Percentiles rank a stretch among this genome's conserved stretches.
Evolutionary conservation across 2,888 invertebrate genomes (phyloP).

Genomic region (Mongoloraphidia duomilia): DNA sequence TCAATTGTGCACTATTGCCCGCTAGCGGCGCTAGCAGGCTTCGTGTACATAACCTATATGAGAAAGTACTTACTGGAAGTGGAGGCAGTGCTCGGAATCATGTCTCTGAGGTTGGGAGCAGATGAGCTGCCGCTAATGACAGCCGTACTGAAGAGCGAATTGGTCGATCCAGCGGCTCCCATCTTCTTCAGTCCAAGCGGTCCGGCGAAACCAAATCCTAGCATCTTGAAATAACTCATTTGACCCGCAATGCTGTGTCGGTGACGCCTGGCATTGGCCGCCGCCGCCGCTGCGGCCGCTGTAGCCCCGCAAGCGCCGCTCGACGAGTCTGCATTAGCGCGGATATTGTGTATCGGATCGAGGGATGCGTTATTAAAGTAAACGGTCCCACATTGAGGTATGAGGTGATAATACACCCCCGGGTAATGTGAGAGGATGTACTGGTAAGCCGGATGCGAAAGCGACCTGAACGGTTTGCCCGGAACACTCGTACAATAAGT

Average conservation of each 20-base stretch:
- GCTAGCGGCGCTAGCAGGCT: too few relatives aligned
- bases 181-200: slow-evolving; percentile 39
- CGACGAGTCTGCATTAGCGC: slow-evolving; percentile 5
- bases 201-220: slow-evolving; percentile 60
- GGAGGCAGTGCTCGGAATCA: slow-evolving; percentile 63
- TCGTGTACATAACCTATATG: too few relatives aligned
- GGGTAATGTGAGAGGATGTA: too few relatives aligned
- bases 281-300: slow-evolving; percentile 20
- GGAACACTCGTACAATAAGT: too few relatives aligned
- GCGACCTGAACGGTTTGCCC: too few relatives aligned
- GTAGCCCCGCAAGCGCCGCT: slow-evolving; percentile 3
- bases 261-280: slow-evolving; percentile 54
- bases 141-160: slow-evolving; percentile 88
- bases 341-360: too few relatives aligned
- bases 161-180: slow-evolving; percentile 50
- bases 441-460: too few relatives aligned
- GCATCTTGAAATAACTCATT: slow-evolving; percentile 86
- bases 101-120: slow-evolving; percentile 78
- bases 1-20: too few relatives aligned
- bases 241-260: slow-evolving; percentile 93
- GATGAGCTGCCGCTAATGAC: slow-evolving; percentile 91
- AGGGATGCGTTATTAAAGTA: too few relatives aligned
- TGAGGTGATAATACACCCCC: too few relatives aligned
- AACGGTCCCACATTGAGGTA: too few relatives aligned
- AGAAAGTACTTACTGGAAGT: slow-evolving; percentile 49